Base-by-base conservation (phyloP, 2,888 invertebrate genomes). In the Listrodromus nycthemerus region DNA sequence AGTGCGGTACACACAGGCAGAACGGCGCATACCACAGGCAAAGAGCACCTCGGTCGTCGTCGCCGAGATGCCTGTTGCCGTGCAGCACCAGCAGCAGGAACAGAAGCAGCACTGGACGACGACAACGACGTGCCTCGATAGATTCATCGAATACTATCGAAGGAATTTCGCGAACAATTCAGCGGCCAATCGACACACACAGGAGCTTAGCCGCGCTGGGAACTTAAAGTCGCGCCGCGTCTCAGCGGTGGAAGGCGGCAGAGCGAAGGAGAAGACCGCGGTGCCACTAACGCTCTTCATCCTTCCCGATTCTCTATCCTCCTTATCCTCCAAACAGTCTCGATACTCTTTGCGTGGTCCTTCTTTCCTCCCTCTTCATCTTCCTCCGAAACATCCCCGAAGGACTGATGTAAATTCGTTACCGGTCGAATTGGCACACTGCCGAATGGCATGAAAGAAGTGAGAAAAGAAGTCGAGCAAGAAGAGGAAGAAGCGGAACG, bases 131-230 rank as follows among this genome's bases (percentile, higher is more conserved):
- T 92, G 92, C 92, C 92, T 92, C 93, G 91, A 93, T 93, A 93
- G 93, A 93, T 93, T 93, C 93, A 93, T 93, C 93, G 93, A 93
- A 93, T 93, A 92, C 93, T 93, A 93, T 93, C 91, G 93, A 92
- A 92, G 89, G 93, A 92, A 93, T 93, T 92, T 92, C 90, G 87
- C 91, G 89, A 93, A 92, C 91, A 91, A 92, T 92, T 87, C 90
- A 88, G 87, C 82, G 90, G 89, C 92, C 92, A 91, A 93, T 92
- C 92, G 93, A 93, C 93, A 91, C 90, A 91, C 90, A 78, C 86
- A 91, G 92, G 91, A 91, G 91, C 92, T 79, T 73, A 74, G 70
- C 73, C 65, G 78, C 78, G 84, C 76, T 84, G 85, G 86, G 85
- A 85, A 85, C 85, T 83, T 65, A 73, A 89, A 84, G 88, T 87